Base-by-base conservation (phyloP, 2,797 vertebrate genomes). In the Parauchenoglanis ngamensis region DNA sequence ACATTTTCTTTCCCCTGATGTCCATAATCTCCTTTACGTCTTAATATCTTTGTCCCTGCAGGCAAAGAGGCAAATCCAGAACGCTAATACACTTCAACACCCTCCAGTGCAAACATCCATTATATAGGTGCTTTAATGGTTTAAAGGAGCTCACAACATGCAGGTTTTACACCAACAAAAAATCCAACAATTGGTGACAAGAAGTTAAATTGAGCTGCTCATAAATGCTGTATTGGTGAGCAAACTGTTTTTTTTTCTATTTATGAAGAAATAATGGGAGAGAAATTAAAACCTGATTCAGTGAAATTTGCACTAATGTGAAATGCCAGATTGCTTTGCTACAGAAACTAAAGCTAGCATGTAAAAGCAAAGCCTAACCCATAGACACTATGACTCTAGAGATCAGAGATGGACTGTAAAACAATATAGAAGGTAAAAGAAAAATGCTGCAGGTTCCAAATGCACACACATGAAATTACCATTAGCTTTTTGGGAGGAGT, bases 401-500 rank as follows among this genome's bases (percentile, higher is more conserved):
- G 23, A 67, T 57, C 59, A 79, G 65, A 78, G 46, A 25, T 52
- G 59, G 7, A 35, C 59, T 6, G 6, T 78, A 54, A 85, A 88
- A 84, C 61, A 85, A 63, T 75, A 72, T 78, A 44, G 77, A 85
- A 56, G 28, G 46, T 82, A 88, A 65, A 82, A 85, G 28, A 67
- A 81, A 88, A 86, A 59, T 46, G 35, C 28, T 5, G 31, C 35
- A 49, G 68, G 78, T 86, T 88, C 86, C 67, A 89, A 86, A 88
- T 25, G 25, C 72, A 87, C 49, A 3, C 88, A 88, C 84, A 90
- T 90, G 87, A 87, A 87, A 84, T 90, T 90, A 82, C 83, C 88
- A 91, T 91, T 89, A 88, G 82, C 70, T 86, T 68, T 88, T 80
- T 84, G 67, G 85, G 73, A 86, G 77, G 84, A 85, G 88, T 84